These are phyloP conservation scores for Micronisus gabar DNA, from an alignment of 2,113 vertebrate genomes.

Conservation along the genomic window DNA sequence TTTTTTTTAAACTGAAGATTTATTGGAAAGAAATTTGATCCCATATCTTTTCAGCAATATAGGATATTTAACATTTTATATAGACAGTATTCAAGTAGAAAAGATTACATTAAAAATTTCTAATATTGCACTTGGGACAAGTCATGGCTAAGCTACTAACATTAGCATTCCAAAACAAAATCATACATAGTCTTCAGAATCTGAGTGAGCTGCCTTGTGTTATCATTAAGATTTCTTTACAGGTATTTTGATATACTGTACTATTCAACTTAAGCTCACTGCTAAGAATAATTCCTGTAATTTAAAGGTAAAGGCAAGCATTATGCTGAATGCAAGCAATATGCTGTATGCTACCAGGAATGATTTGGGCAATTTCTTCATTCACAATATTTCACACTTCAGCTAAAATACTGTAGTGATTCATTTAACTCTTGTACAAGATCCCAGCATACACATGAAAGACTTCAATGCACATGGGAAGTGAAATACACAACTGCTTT, in stretches of 20 bases:
- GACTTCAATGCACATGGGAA: background rate
- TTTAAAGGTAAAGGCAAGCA: slow-evolving; percentile 1
- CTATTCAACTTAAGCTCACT: background rate
- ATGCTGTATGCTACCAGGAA: background rate
- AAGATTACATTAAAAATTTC: slow-evolving; percentile 50
- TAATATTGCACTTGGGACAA: slow-evolving; percentile 63
- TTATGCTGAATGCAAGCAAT: background rate
- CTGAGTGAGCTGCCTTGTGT: background rate
- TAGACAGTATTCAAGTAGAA: slow-evolving; percentile 67
- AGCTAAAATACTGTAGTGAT: background rate
- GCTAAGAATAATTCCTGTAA: background rate
- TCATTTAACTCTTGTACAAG: slow-evolving; percentile 1
- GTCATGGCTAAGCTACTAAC: slow-evolving; percentile 45
- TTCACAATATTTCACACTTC: slow-evolving; percentile 45
- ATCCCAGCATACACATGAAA: background rate
- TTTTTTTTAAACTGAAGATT: slow-evolving; percentile 59
- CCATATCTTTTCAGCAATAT: slow-evolving; percentile 58
- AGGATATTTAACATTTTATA: slow-evolving; percentile 53
- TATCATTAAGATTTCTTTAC: background rate
- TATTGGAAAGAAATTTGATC: slow-evolving; percentile 71
- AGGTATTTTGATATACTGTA: background rate
- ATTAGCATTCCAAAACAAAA: slow-evolving; percentile 31
- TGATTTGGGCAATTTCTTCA: slow-evolving; percentile 15
- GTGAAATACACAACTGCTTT: background rate
- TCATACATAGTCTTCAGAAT: background rate